Base-by-base conservation (phyloP, 2,113 vertebrate genomes). In the Nerophis ophidion region DNA sequence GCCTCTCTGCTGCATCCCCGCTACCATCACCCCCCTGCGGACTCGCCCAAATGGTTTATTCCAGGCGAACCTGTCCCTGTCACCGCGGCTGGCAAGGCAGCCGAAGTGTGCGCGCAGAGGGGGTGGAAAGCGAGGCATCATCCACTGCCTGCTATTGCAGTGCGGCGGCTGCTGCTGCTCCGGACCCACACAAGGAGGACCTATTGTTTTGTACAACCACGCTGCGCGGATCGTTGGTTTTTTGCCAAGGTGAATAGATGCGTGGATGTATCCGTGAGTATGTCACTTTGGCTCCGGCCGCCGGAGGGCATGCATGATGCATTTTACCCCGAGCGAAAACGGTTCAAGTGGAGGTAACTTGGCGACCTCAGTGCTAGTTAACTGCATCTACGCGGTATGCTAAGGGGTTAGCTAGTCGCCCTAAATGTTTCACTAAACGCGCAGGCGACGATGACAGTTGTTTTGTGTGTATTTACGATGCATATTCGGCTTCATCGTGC, bases 1-100 rank as follows among this genome's bases (percentile, higher is more conserved):
- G 52, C 75, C 54, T 76, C 79, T 68, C 72, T 64, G 78, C 77
- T 66, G 77, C 77, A 81, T 76, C 75, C 48, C 19, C 5, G 5
- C 48, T 48, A 35, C 5, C 51, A 56, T 56, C 54, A 56, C 78
- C 11, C 65, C 81, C 85, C 84, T 75, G 76, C 63, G 79, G 70
- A 86, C 54, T 68, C 58, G 78, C 8, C 60, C 65, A 77, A 86
- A 86, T 91, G 90, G 90, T 89, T 86, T 82, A 65, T 83, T 86
- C 90, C 89, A 77, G 84, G 76, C 88, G 78, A 88, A 88, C 84
- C 88, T 83, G 90, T 89, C 90, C 80, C 81, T 84, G 86, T 85
- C 83, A 70, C 81, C 65, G 81, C 71, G 84, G 87, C 76, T 67
- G 83, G 71, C 77, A 69, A 80, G 86, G 69, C 71, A 79, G 77